These are phyloP conservation scores for Oxycera nigricornis DNA, from an alignment of 2,888 invertebrate species.

Conservation along the genomic window DNA sequence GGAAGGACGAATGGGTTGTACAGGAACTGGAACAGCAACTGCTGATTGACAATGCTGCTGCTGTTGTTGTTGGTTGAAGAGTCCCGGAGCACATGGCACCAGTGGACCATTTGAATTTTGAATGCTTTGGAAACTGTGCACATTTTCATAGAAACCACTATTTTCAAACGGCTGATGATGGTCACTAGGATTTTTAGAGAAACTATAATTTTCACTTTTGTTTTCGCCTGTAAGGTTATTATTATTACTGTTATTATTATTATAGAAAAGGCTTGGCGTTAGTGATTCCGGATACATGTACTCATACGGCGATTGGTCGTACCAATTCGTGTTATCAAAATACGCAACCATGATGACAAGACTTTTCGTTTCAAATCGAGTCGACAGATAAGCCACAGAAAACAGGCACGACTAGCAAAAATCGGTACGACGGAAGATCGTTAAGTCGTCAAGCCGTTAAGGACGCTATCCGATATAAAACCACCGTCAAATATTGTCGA, in stretches of 20 bases:
- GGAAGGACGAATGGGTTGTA: background rate
- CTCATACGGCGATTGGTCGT: constrained; percentile 15
- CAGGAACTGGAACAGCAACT: background rate
- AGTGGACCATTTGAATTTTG: background rate
- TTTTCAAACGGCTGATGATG: background rate
- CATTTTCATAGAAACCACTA: background rate
- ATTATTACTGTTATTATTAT: background rate
- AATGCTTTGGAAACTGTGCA: background rate
- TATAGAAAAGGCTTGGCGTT: constrained; percentile 30
- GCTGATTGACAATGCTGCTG: background rate
- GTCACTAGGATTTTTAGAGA: background rate
- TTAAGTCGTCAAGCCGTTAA: background rate
- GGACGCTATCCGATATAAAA: background rate
- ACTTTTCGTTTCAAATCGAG: background rate
- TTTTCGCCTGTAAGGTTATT: background rate
- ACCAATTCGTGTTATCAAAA: constrained; percentile 23
- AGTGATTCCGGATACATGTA: constrained; percentile 8
- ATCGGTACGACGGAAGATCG: background rate
- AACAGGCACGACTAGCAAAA: background rate
- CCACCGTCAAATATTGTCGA: constrained; percentile 14
- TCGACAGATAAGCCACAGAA: background rate
- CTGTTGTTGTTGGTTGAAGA: background rate
- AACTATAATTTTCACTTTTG: background rate
- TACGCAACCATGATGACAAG: constrained; percentile 1
- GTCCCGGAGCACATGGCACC: background rate